Conservation (phyloP, 2,113 vertebrate species). For the Zapornia atra region DNA sequence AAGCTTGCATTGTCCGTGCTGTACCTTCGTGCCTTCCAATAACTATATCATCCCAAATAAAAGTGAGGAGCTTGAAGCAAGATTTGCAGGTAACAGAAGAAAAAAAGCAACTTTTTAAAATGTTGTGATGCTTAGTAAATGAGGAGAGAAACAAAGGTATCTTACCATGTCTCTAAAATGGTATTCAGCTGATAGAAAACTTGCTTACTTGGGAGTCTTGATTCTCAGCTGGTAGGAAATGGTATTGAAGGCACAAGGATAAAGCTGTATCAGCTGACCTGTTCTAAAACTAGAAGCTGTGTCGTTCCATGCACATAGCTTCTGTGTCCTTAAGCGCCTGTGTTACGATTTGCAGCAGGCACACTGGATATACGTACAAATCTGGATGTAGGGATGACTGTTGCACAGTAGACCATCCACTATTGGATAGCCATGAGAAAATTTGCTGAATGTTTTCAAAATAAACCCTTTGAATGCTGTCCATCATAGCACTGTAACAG, state of each 20-base stretch:
- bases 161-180: background rate
- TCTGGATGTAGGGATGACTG: background rate
- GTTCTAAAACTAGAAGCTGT: background rate
- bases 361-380: accelerated
- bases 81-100: constrained; percentile 89
- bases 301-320: background rate
- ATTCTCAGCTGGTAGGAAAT: background rate
- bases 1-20: constrained; percentile 97
- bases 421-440: background rate
- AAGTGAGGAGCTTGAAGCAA: constrained; percentile 94
- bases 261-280: background rate
- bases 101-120: background rate
- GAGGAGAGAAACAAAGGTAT: background rate
- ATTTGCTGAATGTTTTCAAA: background rate
- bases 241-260: background rate
- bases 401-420: background rate
- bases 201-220: background rate
- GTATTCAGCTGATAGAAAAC: background rate
- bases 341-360: background rate
- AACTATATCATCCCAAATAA: constrained; percentile 98
- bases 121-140: background rate
- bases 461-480: background rate
- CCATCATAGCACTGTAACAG: background rate
- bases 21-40: constrained; percentile 93
- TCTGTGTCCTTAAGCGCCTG: background rate